phyloP scores from a whole-genome alignment of 2,113 vertebrate genomes.

The Lepisosteus oculatus region DNA sequence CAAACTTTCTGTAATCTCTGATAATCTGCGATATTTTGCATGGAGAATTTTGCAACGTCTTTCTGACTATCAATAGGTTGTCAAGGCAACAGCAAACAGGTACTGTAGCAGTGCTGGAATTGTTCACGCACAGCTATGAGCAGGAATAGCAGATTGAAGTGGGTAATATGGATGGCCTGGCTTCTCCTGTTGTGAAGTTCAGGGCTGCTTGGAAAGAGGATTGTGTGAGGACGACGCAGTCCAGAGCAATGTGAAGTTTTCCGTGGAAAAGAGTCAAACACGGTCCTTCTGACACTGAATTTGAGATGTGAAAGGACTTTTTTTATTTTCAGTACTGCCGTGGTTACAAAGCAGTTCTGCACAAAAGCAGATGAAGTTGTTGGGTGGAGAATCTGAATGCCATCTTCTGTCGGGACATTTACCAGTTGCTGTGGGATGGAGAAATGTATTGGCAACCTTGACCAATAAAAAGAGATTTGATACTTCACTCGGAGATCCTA shows the following conservation, averaged over 20 bases:
- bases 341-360: too few relatives aligned
- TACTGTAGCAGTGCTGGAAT: constrained; percentile 29
- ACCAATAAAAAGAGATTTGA: too few relatives aligned
- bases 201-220: not conserved
- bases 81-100: constrained; percentile 53
- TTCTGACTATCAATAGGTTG: constrained; percentile 37
- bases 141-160: not conserved
- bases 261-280: not conserved
- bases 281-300: too few relatives aligned
- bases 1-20: not conserved
- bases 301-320: too few relatives aligned
- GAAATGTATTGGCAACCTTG: too few relatives aligned
- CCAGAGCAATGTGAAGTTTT: not conserved
- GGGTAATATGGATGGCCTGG: too few relatives aligned
- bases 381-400: too few relatives aligned
- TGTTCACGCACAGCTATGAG: not conserved
- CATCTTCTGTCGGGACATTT: too few relatives aligned
- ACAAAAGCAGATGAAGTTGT: too few relatives aligned
- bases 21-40: not conserved
- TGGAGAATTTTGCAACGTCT: constrained; percentile 20
- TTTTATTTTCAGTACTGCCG: too few relatives aligned
- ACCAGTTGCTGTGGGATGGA: too few relatives aligned
- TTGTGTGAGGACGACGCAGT: not conserved
- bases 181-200: not conserved
- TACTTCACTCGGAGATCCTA: too few relatives aligned